These are phyloP conservation scores for Phoenoteleia sp. DNA, from an alignment of 2,888 invertebrate species.

Conservation along the genomic window DNA sequence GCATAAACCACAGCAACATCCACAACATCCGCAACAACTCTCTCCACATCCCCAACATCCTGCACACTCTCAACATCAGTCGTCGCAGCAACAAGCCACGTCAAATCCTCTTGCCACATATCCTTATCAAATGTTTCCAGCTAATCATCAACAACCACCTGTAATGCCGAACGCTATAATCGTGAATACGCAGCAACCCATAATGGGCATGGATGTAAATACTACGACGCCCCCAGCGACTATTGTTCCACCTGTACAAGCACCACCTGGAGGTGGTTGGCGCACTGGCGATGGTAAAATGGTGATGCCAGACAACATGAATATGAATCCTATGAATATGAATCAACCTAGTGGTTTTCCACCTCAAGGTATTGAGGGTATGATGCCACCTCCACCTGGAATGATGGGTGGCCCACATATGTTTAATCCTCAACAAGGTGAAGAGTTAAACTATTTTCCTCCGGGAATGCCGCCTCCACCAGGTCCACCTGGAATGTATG, in stretches of 20 bases:
- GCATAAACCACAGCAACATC: not conserved
- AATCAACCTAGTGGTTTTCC: slow-evolving; percentile 80
- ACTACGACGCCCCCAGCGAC: slow-evolving; percentile 69
- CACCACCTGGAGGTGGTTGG: slow-evolving; percentile 87
- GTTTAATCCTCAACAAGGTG: slow-evolving; percentile 80
- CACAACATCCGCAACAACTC: slow-evolving; percentile 7
- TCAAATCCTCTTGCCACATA: slow-evolving; percentile 37
- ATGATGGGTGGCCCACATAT: slow-evolving; percentile 86
- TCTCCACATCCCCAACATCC: slow-evolving; percentile 44
- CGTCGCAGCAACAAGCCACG: slow-evolving; percentile 36
- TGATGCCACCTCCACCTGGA: slow-evolving; percentile 84
- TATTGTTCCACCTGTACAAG: slow-evolving; percentile 43
- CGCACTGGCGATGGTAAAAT: slow-evolving; percentile 87
- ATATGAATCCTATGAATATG: slow-evolving; percentile 80
- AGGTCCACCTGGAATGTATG: slow-evolving; percentile 55
- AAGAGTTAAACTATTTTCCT: no score
- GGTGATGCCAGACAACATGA: slow-evolving; percentile 82
- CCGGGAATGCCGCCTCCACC: slow-evolving; percentile 81
- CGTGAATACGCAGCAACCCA: slow-evolving; percentile 82
- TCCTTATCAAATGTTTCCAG: slow-evolving; percentile 72
- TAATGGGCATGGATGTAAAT: slow-evolving; percentile 84
- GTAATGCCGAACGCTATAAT: slow-evolving; percentile 78
- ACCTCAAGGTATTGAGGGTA: slow-evolving; percentile 84
- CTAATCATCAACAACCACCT: slow-evolving; percentile 66
- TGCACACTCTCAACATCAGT: not conserved